Evolutionary conservation across 2,888 invertebrate genomes (phyloP), one percentile per base, ranked within the genome.

Genomic region (Perithous albicinctus): DNA sequence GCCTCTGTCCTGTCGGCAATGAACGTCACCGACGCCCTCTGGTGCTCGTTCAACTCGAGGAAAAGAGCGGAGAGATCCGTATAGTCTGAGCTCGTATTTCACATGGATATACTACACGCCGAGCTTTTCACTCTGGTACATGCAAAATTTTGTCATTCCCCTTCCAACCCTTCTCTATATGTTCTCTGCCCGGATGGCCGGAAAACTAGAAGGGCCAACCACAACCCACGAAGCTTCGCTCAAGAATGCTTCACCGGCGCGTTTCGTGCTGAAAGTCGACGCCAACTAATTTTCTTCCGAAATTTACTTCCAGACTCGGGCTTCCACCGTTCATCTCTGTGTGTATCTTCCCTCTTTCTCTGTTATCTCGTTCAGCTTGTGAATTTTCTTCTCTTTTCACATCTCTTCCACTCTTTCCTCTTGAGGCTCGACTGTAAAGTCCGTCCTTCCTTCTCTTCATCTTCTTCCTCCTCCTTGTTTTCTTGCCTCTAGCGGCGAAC

Each of bases 201-300:
- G 56, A 56, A 70, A 72, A 35, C 74, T 59, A 43, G 66, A 61
- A 75, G 66, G 59, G 59, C 29, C 15, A 12, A 59, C 70, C 59
- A 29, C 64, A 32, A 48, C 15, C n/a, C 38, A 18, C 35, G 29
- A 51, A 56, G 12, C 74, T 35, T 43, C 32, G 20, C 46, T 35
- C 73, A 35, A 72, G 72, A 69, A 78, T 72, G 63, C 69, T 66
- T 72, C 51, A 63, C 78, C 81, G 78, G 78, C 78, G 78, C 35
- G 59, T 59, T 15, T 83, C 82, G 81, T 76, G 48, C 81, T 82
- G 78, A 74, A 85, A 86, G 77, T 80, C 82, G 81, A 84, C 69
- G 80, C 81, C 67, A 85, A 86, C 85, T 85, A 84, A 86, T 86
- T 86, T 85, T 83, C 85, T 66, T 79, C 51, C 78, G 32, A 72